Evolutionary conservation across 2,888 invertebrate genomes (phyloP).

Genomic region (Cephus sareptanus): DNA sequence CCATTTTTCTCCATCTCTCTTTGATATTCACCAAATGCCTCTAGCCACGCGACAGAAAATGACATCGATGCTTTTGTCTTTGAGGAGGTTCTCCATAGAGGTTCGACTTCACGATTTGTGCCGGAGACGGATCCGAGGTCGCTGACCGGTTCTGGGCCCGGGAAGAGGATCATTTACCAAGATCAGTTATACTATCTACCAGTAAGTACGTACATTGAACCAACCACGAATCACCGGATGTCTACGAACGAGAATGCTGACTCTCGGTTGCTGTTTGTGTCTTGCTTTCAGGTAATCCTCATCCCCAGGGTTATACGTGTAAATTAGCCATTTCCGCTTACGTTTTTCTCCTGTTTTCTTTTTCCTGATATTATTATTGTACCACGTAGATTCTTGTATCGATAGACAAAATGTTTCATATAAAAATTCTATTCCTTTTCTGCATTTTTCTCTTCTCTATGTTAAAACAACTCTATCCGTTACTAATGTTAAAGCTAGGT

Average conservation of each 20-base stretch:
- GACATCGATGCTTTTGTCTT: not conserved
- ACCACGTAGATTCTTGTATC: not conserved
- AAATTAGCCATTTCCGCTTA: not conserved
- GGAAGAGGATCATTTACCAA: constrained; percentile 23
- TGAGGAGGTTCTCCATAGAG: not conserved
- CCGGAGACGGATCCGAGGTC: constrained; percentile 17
- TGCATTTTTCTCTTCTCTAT: too few species aligned
- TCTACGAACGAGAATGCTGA: not conserved
- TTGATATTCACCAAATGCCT: not conserved
- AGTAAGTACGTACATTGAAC: constrained; percentile 12
- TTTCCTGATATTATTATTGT: not conserved
- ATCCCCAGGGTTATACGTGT: not conserved
- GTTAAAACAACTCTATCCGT: not conserved
- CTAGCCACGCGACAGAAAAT: not conserved
- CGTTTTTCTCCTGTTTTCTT: not conserved
- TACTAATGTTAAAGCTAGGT: not conserved
- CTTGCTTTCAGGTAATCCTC: not conserved
- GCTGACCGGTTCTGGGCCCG: constrained; percentile 21
- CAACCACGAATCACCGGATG: constrained; percentile 8
- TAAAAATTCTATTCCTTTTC: too few species aligned
- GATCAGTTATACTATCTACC: constrained; percentile 14
- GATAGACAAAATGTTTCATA: not conserved
- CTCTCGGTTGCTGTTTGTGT: not conserved
- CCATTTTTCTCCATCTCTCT: not conserved
- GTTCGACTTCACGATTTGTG: not conserved